Evolutionary conservation across 2,888 invertebrate species (phyloP).

Genomic region (Elegia similella): DNA sequence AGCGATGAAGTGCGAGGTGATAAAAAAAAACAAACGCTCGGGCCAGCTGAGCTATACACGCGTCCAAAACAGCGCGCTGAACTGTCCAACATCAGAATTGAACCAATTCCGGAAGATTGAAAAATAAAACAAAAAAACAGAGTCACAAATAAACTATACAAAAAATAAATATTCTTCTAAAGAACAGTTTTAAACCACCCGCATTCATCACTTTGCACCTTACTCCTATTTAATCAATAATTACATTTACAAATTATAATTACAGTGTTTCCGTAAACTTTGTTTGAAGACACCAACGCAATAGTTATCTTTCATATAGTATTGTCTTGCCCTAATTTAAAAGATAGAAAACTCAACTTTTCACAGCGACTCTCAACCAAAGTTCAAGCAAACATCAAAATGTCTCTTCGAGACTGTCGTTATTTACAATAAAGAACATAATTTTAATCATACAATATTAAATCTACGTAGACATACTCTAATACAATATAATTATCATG

Average conservation of each 20-base stretch:
- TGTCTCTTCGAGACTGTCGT: slow-evolving; percentile 24
- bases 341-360: not conserved
- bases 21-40: not conserved
- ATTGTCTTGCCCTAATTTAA: not conserved
- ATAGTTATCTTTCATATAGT: not conserved
- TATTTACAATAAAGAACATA: slow-evolving; percentile 24
- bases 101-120: not conserved
- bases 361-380: slow-evolving; percentile 7
- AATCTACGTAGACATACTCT: not conserved
- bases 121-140: not conserved
- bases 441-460: not conserved
- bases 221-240: slow-evolving; percentile 16
- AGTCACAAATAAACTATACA: not conserved
- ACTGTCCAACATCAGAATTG: not conserved
- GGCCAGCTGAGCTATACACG: not conserved
- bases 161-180: not conserved
- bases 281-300: slow-evolving; percentile 12
- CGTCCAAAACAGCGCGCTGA: not conserved
- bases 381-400: slow-evolving; percentile 19
- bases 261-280: slow-evolving; percentile 22
- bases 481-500: not conserved
- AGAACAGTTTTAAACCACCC: slow-evolving; percentile 25
- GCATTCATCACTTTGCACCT: slow-evolving; percentile 13
- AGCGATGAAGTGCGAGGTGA: slow-evolving; percentile 3
- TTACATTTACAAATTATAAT: slow-evolving; percentile 24